Conservation (phyloP, 2,113 vertebrate species). For the Erpornis zantholeuca region DNA sequence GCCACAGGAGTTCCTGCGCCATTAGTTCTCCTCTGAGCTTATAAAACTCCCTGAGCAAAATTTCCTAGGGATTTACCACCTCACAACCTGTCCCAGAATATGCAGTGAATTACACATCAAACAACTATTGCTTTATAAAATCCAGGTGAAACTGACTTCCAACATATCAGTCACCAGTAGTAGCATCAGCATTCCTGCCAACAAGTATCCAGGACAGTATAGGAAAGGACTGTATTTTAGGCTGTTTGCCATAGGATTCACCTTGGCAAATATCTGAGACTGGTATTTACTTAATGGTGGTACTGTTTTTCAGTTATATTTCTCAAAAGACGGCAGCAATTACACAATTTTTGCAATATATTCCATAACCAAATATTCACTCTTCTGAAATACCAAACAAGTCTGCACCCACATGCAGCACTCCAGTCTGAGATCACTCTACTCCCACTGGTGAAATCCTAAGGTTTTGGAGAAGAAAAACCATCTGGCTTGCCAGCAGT, state of each 20-base stretch:
- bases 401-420: conserved; percentile 38
- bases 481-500: conserved; percentile 29
- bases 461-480: conserved; percentile 32
- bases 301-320: not conserved
- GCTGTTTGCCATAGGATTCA: not conserved
- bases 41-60: not conserved
- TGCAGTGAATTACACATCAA: not conserved
- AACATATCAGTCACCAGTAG: not conserved
- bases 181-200: not conserved
- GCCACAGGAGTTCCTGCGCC: not conserved
- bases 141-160: not conserved
- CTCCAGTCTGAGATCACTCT: conserved; percentile 36
- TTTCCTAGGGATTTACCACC: not conserved
- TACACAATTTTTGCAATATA: not conserved
- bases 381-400: conserved; percentile 49
- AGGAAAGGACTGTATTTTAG: not conserved
- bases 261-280: not conserved
- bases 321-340: not conserved
- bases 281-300: not conserved
- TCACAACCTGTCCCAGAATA: not conserved
- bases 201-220: not conserved
- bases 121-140: not conserved
- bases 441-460: conserved; percentile 48
- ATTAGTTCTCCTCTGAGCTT: not conserved
- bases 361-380: conserved; percentile 12